Percentiles rank a stretch among this genome's conserved stretches.
Evolutionary conservation across 37 sponge, comb jelly and placozoan genomes (phyloP).

Genomic region (Aplysina aerophoba): DNA sequence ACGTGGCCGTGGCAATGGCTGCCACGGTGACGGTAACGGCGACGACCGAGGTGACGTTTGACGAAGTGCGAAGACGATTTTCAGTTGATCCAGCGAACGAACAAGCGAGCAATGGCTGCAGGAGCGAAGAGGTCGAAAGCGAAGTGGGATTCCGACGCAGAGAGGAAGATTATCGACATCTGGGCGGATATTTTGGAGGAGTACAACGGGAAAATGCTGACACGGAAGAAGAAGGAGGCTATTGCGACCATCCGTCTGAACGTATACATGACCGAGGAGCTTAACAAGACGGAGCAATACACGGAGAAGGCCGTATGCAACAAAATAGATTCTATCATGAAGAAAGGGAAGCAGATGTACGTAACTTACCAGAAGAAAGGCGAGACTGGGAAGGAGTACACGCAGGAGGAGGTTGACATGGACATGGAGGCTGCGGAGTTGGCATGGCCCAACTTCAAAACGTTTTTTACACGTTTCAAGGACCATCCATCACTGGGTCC

Average conservation of each 20-base stretch:
- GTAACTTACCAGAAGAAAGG: neutral
- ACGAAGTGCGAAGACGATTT: neutral
- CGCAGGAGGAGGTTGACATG: neutral
- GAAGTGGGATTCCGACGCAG: neutral
- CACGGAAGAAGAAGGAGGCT: neutral
- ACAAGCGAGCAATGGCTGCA: neutral
- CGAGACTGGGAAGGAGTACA: neutral
- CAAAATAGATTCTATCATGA: neutral
- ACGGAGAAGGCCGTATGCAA: neutral
- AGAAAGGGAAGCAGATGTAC: conserved; percentile 15
- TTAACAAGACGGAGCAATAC: neutral
- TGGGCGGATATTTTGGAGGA: conserved; percentile 5
- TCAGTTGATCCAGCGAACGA: neutral
- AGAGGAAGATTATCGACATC: neutral
- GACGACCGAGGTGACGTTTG: neutral
- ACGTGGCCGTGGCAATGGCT: neutral
- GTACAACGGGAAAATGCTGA: neutral
- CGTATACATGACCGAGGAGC: neutral
- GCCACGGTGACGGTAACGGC: neutral
- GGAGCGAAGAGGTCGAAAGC: neutral
- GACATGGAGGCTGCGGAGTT: neutral
- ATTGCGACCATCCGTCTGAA: neutral
- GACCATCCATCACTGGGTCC: conserved; percentile 16
- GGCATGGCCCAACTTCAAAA: neutral
- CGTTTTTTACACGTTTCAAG: neutral